Percentiles rank a stretch among this genome's conserved stretches.
phyloP scores from a whole-genome alignment of 2,797 vertebrate genomes.

The Amblyraja radiata region DNA sequence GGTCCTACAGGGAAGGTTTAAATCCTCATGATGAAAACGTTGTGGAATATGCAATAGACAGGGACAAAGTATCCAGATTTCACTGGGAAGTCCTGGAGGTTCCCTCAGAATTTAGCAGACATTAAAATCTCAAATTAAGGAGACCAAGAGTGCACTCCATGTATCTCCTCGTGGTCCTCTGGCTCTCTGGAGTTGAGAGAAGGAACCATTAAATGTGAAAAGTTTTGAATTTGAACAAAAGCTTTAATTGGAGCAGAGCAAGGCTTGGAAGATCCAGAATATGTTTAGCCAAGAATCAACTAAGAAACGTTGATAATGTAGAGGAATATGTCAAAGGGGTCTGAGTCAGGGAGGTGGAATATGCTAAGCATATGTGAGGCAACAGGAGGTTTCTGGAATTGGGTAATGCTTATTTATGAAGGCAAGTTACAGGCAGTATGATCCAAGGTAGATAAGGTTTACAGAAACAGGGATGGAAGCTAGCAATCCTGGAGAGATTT shows the following conservation, averaged over 20 bases:
- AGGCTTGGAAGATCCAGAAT: neutral
- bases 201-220: too few relatives aligned
- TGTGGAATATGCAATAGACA: too few relatives aligned
- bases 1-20: too few relatives aligned
- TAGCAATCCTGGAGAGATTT: neutral
- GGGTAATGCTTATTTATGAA: neutral
- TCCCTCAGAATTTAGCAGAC: too few relatives aligned
- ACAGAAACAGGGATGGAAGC: neutral
- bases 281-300: neutral
- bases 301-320: neutral
- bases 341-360: neutral
- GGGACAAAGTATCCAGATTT: too few relatives aligned
- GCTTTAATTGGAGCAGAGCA: neutral
- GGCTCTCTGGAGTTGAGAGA: too few relatives aligned
- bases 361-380: neutral
- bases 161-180: too few relatives aligned
- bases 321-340: neutral
- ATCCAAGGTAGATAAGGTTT: neutral
- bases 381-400: neutral
- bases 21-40: too few relatives aligned
- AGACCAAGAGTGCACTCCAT: too few relatives aligned
- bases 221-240: neutral
- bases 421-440: neutral
- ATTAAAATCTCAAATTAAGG: too few relatives aligned
- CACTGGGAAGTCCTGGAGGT: too few relatives aligned